Base-by-base conservation (phyloP, 2,888 invertebrate genomes). In the Gymnoscelis rufifasciata region DNA sequence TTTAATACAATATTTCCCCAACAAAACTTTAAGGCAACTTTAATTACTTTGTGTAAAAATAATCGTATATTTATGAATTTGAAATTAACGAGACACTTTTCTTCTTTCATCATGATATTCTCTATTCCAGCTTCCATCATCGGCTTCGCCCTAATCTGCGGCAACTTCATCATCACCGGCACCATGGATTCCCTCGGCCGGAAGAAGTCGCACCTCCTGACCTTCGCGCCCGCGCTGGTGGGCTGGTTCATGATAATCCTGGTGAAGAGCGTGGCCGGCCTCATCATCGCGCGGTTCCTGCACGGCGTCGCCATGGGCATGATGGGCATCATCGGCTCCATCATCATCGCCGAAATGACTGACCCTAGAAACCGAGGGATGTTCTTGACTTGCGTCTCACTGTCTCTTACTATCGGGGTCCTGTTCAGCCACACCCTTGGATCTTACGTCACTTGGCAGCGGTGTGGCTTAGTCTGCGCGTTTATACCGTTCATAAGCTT, bases 391-490 rank as follows among this genome's bases (percentile, higher is more conserved):
- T 82, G 88, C 4, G 89, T 92, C 0, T 90, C 92, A 0, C 69
- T 92, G 10, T 88, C 91, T 0, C 78, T 92, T 8, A 90, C 93
- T 0, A 60, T 84, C 7, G 93, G 93, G 24, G 90, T 93, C 0
- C 71, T 93, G 1, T 68, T 90, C 7, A 86, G 90, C 3, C 93
- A 94, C 56, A 65, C 87, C 0, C 66, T 93, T 8, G 94, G 93
- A 0, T 87, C 90, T 0, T 90, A 83, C 62, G 72, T 91, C 3
- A 78, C 81, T 36, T 92, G 92, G 92, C 81, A 90, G 55, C 73
- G 81, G 24, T 88, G 90, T 1, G 90, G 91, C 0, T 60, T 90
- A 1, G 72, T 90, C 2, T 89, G 90, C 51, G 84, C 88, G 0
- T 68, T 83, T 10, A 71, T 90, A 1, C 89, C 90, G 0, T 75